Evolutionary conservation across 2,888 invertebrate genomes (phyloP).

Genomic region (Synanthedon andrenaeformis): DNA sequence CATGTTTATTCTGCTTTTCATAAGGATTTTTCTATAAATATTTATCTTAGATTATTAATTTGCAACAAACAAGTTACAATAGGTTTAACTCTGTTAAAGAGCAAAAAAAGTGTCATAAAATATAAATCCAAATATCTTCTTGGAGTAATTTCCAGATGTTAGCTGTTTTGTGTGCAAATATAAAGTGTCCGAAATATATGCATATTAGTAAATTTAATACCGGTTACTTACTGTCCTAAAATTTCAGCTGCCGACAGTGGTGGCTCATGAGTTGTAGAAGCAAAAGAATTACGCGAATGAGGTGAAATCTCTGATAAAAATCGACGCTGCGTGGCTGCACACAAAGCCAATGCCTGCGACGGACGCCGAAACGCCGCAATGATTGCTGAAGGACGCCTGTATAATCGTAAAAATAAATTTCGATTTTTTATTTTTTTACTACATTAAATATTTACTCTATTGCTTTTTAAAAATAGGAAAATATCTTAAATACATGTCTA

Average conservation of each 20-base stretch:
- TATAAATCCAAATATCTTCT: too few relatives aligned
- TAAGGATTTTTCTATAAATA: too few relatives aligned
- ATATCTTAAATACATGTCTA: too few relatives aligned
- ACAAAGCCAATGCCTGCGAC: conserved; percentile 70
- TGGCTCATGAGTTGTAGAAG: conserved; percentile 45
- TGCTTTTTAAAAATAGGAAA: too few relatives aligned
- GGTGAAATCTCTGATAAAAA: conserved; percentile 53
- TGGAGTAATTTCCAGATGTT: too few relatives aligned
- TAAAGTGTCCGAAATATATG: too few relatives aligned
- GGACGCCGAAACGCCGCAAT: conserved; percentile 74
- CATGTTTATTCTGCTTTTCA: not conserved
- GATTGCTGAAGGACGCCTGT: conserved; percentile 72
- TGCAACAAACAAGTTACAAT: too few relatives aligned
- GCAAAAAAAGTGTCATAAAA: too few relatives aligned
- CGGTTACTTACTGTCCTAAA: conserved; percentile 47
- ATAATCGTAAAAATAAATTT: not conserved
- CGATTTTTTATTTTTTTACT: not conserved
- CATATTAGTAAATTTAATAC: too few relatives aligned
- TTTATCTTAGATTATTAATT: too few relatives aligned
- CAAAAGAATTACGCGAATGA: conserved; percentile 48
- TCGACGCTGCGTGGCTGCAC: conserved; percentile 63
- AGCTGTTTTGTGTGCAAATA: too few relatives aligned
- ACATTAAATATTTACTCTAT: not conserved
- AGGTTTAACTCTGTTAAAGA: too few relatives aligned
- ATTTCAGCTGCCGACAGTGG: conserved; percentile 53